phyloP scores from a whole-genome alignment of 2,888 invertebrate genomes.

The Drosophila colorata region DNA sequence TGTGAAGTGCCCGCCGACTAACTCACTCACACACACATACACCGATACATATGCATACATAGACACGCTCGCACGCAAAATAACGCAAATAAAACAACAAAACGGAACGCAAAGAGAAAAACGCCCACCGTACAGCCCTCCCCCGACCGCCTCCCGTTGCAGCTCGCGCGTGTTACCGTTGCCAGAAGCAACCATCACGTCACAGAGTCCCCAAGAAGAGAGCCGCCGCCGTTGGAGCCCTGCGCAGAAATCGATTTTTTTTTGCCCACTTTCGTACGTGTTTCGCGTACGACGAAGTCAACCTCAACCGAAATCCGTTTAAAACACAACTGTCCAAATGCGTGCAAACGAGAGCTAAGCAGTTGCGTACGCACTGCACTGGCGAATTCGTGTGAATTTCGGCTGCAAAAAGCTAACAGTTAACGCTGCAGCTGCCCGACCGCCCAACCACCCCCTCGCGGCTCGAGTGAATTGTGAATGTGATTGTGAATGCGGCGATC shows the following conservation, averaged over 20 bases:
- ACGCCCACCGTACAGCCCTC: constrained; percentile 72
- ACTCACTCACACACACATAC: constrained; percentile 36
- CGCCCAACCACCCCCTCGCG: constrained; percentile 43
- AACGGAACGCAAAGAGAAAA: constrained; percentile 69
- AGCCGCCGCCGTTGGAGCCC: constrained; percentile 67
- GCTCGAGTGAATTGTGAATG: constrained; percentile 6
- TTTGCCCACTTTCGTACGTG: constrained; percentile 75
- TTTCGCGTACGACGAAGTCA: constrained; percentile 51
- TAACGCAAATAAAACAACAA: constrained; percentile 60
- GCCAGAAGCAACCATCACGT: constrained; percentile 64
- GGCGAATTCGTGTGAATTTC: constrained; percentile 22
- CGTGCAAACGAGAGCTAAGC: constrained; percentile 33
- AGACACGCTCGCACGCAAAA: constrained; percentile 50
- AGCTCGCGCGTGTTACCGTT: constrained; percentile 47
- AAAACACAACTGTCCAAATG: constrained; percentile 20
- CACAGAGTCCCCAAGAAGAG: constrained; percentile 56
- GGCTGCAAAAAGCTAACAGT: neutral
- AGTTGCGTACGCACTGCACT: constrained; percentile 34
- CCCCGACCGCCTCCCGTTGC: constrained; percentile 30
- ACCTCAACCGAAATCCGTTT: constrained; percentile 62
- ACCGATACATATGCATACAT: constrained; percentile 33
- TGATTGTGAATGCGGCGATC: constrained; percentile 31
- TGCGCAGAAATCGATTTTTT: constrained; percentile 85
- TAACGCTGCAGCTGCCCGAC: constrained; percentile 36
- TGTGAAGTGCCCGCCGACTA: constrained; percentile 59